phyloP scores from a whole-genome alignment of 1,140 invertebrate species.

The Aphelinus certus region DNA sequence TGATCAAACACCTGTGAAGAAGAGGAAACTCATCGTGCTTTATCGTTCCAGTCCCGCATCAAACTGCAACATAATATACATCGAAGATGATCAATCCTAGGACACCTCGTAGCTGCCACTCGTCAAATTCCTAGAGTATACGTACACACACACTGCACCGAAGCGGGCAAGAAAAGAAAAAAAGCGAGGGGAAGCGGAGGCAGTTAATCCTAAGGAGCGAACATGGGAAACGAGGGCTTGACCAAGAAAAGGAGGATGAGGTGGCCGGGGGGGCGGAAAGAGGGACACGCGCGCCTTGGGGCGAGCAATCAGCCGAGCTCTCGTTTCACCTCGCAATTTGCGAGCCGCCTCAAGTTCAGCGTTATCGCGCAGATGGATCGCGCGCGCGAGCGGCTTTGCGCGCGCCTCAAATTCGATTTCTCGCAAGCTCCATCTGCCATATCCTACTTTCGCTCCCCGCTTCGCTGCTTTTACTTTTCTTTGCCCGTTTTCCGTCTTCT shows the following conservation, averaged over 20 bases:
- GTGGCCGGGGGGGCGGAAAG: background rate
- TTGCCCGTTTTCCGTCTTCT: too few species aligned
- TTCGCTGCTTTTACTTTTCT: background rate
- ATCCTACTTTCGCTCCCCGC: conserved; percentile 11
- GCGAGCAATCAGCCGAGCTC: conserved; percentile 9
- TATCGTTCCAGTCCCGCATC: too few species aligned
- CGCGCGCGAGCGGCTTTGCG: conserved; percentile 7
- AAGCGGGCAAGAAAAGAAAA: background rate
- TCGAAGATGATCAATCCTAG: background rate
- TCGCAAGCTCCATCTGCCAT: background rate
- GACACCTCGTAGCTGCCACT: background rate
- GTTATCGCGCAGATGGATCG: conserved; percentile 19
- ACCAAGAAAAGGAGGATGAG: background rate
- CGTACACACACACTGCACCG: background rate
- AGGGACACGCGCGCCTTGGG: background rate
- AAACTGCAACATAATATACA: too few species aligned
- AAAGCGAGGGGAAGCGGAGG: background rate
- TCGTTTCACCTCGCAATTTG: conserved; percentile 16
- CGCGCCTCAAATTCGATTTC: conserved; percentile 42
- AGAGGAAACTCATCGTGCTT: too few species aligned
- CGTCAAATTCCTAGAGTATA: background rate
- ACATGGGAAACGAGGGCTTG: too few species aligned
- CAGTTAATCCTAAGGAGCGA: too few species aligned
- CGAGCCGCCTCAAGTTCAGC: conserved; percentile 23
- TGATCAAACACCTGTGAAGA: too few species aligned